phyloP scores from a whole-genome alignment of 2,888 invertebrate species.

The Rhagonycha fulva region DNA sequence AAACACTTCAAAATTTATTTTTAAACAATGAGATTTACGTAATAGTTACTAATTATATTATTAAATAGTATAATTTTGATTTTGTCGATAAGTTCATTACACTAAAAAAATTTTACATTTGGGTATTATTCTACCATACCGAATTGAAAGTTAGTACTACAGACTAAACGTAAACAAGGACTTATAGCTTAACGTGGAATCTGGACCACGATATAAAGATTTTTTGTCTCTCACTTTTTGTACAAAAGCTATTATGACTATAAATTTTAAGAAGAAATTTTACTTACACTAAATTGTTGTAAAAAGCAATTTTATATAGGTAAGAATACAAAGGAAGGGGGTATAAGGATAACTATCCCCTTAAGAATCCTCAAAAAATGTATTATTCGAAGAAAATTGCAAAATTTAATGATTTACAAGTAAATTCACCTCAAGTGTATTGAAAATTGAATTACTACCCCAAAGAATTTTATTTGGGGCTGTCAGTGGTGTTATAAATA shows the following conservation, averaged over 20 bases:
- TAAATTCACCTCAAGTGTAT: neutral
- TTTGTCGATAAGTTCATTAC: neutral
- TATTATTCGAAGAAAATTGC: neutral
- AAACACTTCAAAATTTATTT: neutral
- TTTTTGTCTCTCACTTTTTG: too few species aligned
- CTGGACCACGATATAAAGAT: too few species aligned
- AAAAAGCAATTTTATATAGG: neutral
- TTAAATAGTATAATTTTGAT: too few species aligned
- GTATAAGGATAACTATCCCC: neutral
- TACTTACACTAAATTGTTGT: neutral
- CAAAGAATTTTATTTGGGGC: neutral
- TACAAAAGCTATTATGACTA: neutral
- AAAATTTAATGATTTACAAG: neutral
- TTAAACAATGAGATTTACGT: neutral
- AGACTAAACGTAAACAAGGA: too few species aligned
- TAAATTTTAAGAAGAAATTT: neutral
- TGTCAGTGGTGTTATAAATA: neutral
- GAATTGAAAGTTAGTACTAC: too few species aligned
- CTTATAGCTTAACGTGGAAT: too few species aligned
- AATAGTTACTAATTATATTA: neutral
- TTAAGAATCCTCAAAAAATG: neutral
- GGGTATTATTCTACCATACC: too few species aligned
- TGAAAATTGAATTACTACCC: neutral
- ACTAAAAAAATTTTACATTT: neutral
- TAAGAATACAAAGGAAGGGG: neutral